Base-by-base conservation (phyloP, 2,113 vertebrate species). In the Nycticorax nycticorax region DNA sequence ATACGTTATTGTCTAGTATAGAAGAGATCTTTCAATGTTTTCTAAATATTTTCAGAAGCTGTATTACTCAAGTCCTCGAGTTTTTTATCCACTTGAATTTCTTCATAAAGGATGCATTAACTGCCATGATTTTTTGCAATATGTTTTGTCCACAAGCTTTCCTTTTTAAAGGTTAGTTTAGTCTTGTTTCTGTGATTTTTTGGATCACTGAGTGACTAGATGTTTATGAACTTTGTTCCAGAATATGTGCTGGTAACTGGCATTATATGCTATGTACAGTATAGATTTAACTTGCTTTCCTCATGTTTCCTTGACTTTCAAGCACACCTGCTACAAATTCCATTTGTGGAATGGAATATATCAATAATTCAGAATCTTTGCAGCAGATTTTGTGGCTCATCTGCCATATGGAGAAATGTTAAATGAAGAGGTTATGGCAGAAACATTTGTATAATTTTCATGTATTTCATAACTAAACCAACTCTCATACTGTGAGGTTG, bases 391-490 rank as follows among this genome's bases (percentile, higher is more conserved):
- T 94, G 37, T 9, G 13, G 55, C 30, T 92, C 85, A 85, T 97
- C 47, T 95, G 30, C 92, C 93, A 95, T 95, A 96, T 96, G 96
- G 93, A 81, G 59, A 92, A 96, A 93, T 80, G 62, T 92, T 92
- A 93, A 95, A 96, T 63, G 43, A 83, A 88, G 88, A 95, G 75
- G 78, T 92, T 76, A 94, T 96, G 59, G 76, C 90, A 80, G 94
- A 82, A 72, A 96, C 81, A 41, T 92, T 80, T 87, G 77, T 85
- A 37, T 71, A 69, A 53, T 95, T 91, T 93, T 95, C 59, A 88
- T 85, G 66, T 81, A 85, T 88, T 97, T 92, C 90, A 80, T 91
- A 96, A 77, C 85, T 89, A 86, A 87, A 93, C 32, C 32, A 35
- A 63, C 12, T 93, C 43, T 62, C 47, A 73, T 77, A 89, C 24